Evolutionary conservation across 2,113 vertebrate genomes (phyloP).

Genomic region (Camelus bactrianus): DNA sequence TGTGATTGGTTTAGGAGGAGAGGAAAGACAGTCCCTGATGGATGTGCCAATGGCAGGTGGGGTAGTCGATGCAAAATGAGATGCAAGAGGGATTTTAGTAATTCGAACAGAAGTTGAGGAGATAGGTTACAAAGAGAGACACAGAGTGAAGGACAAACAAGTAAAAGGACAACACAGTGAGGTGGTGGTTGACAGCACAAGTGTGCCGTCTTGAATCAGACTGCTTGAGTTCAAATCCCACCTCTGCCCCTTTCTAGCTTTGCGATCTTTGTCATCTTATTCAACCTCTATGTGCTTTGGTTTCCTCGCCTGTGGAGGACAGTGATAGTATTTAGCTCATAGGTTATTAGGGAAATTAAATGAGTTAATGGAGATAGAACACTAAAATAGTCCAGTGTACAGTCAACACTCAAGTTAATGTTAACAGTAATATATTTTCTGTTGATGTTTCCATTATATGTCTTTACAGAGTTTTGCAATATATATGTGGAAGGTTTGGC

Average conservation of each 20-base stretch:
- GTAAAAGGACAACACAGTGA: neutral
- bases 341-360: neutral
- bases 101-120: neutral
- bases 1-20: neutral
- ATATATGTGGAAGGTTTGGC: neutral
- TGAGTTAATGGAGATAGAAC: neutral
- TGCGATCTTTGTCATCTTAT: neutral
- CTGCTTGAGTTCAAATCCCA: neutral
- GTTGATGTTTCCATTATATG: neutral
- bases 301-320: neutral
- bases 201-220: neutral
- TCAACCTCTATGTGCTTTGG: neutral
- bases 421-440: neutral
- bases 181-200: neutral
- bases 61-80: neutral
- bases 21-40: neutral
- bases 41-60: neutral
- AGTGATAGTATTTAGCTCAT: neutral
- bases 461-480: neutral
- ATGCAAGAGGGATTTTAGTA: neutral
- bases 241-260: neutral
- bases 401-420: neutral
- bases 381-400: neutral
- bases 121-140: neutral
- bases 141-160: neutral